Conservation (phyloP, 2,888 invertebrate species). For the Danaus chrysippus region DNA sequence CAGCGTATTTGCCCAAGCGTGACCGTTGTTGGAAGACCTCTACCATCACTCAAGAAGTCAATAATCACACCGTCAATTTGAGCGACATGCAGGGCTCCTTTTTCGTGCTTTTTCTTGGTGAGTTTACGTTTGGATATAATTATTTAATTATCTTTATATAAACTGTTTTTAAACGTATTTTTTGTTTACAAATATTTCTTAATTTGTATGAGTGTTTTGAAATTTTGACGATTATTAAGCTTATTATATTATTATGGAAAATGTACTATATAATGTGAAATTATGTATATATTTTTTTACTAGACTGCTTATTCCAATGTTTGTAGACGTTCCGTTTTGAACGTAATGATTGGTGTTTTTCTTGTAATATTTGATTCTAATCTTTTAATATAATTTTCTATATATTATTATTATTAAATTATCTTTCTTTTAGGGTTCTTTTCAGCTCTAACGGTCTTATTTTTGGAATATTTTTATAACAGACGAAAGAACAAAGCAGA, state of each 20-base stretch:
- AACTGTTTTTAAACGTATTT: not conserved
- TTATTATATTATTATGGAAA: too few species aligned
- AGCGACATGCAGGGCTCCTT: constrained; percentile 96
- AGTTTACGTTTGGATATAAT: constrained; percentile 13
- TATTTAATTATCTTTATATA: not conserved
- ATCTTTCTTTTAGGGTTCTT: constrained; percentile 52
- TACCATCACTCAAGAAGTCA: constrained; percentile 84
- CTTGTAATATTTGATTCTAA: not conserved
- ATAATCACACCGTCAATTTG: constrained; percentile 92
- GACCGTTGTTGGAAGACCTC: constrained; percentile 88
- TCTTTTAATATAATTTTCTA: not conserved
- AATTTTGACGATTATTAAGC: too few species aligned
- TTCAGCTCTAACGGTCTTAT: constrained; percentile 54
- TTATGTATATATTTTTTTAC: too few species aligned
- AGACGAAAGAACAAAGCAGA: constrained; percentile 55
- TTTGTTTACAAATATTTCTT: too few species aligned
- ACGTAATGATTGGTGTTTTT: too few species aligned
- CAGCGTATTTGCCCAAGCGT: constrained; percentile 85
- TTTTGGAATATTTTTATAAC: constrained; percentile 58
- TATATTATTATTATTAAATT: not conserved
- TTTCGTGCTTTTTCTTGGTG: constrained; percentile 90
- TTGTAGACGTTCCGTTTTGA: too few species aligned
- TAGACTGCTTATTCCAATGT: too few species aligned
- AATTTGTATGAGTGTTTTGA: too few species aligned
- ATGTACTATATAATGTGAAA: too few species aligned